A percentile compares a stretch with the other conserved stretches of the same genome.
Conservation (phyloP, 2,113 vertebrate genomes). For the Anolis sagrei region DNA sequence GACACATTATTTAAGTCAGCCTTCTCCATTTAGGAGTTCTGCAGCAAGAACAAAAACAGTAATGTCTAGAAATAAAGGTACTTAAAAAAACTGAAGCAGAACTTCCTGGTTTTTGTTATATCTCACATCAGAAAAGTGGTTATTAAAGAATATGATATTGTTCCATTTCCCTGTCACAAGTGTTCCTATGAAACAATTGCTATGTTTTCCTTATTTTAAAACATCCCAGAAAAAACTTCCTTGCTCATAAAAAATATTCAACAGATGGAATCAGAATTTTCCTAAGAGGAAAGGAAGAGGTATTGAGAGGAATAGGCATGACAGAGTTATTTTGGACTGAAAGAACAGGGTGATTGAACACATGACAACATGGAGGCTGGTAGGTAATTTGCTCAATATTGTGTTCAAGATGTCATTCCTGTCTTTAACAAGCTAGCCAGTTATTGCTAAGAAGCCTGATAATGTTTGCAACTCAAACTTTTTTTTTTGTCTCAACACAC, state of each 20-base stretch:
- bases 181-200: not conserved
- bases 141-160: not conserved
- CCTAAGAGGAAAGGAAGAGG: not conserved
- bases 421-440: too few relatives aligned
- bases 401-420: too few relatives aligned
- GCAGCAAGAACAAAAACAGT: slow-evolving; percentile 61
- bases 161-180: slow-evolving; percentile 4
- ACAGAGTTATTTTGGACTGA: not conserved
- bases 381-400: too few relatives aligned
- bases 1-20: slow-evolving; percentile 68
- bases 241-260: not conserved
- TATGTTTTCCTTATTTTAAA: not conserved
- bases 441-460: too few relatives aligned
- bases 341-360: too few relatives aligned
- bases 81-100: slow-evolving; percentile 33
- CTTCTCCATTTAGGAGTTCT: slow-evolving; percentile 40
- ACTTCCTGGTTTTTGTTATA: slow-evolving; percentile 43
- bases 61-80: slow-evolving; percentile 41
- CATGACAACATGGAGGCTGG: too few relatives aligned
- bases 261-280: not conserved
- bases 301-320: not conserved
- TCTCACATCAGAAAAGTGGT: not conserved
- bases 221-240: not conserved
- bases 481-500: too few relatives aligned
- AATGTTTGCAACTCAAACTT: too few relatives aligned